These are phyloP conservation scores for Pantherophis vulpinus DNA, from an alignment of 2,797 vertebrate genomes.

Conservation along the genomic window DNA sequence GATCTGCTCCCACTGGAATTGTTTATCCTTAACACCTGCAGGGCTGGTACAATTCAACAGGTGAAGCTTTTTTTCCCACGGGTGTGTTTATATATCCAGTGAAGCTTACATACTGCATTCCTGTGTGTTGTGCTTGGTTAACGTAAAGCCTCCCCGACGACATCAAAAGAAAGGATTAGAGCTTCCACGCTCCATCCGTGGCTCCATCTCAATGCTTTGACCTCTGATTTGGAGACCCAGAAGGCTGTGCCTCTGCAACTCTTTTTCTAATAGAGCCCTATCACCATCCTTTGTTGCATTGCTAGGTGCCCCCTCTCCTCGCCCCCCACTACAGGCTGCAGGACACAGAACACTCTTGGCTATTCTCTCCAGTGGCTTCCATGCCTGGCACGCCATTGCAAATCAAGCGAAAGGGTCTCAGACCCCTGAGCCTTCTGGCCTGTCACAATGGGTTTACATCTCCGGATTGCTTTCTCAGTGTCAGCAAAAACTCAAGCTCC, in stretches of 20 bases:
- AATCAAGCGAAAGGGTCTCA: background rate
- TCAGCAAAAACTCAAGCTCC: background rate
- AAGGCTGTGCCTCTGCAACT: background rate
- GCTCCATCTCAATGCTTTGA: background rate
- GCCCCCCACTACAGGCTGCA: fast-evolving
- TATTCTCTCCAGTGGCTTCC: constrained; percentile 3
- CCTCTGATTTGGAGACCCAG: background rate
- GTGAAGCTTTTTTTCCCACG: background rate
- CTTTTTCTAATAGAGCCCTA: background rate
- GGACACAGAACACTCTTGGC: background rate
- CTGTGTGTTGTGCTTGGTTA: background rate
- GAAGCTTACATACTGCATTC: background rate
- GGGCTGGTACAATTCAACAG: background rate
- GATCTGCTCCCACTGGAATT: background rate
- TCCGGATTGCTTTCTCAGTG: background rate
- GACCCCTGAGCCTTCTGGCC: background rate
- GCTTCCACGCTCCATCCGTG: background rate
- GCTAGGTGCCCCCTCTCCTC: background rate
- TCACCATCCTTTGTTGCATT: background rate
- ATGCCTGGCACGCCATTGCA: constrained; percentile 4
- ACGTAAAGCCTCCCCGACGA: background rate
- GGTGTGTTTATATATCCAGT: background rate
- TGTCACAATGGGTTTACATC: constrained; percentile 18
- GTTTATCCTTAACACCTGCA: background rate
- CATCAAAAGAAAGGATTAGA: background rate